Evolutionary conservation across 2,888 invertebrate species (phyloP).

Genomic region (Dorcus hopei): DNA sequence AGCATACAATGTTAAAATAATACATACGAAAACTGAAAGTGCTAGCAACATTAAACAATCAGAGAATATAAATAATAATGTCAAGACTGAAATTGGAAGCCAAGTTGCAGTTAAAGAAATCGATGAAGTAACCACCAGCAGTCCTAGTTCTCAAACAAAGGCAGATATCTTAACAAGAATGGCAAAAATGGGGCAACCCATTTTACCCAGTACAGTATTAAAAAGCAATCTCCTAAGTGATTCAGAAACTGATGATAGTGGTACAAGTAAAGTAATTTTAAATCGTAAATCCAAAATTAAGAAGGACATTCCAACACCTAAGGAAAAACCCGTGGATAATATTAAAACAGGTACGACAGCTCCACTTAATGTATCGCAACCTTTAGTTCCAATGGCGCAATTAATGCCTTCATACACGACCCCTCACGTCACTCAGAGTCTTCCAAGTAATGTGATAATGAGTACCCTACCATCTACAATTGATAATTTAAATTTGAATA

Average conservation of each 20-base stretch:
- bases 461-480: not conserved
- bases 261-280: constrained; percentile 17
- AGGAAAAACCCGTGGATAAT: not conserved
- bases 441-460: constrained; percentile 1
- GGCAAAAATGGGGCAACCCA: constrained; percentile 58
- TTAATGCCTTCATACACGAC: not conserved
- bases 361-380: too few species aligned
- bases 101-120: constrained; percentile 14
- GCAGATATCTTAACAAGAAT: constrained; percentile 55
- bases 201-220: constrained; percentile 37
- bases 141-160: constrained; percentile 37
- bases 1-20: not conserved
- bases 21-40: not conserved
- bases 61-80: not conserved
- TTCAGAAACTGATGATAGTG: constrained; percentile 26
- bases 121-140: constrained; percentile 24
- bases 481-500: constrained; percentile 41
- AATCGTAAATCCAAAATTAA: constrained; percentile 18
- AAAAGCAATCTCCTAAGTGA: constrained; percentile 24
- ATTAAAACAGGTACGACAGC: too few species aligned
- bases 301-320: constrained; percentile 22
- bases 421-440: not conserved
- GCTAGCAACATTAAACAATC: not conserved
- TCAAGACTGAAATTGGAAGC: not conserved
- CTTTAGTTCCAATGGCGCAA: too few species aligned